Percentiles rank a stretch among this genome's conserved stretches.
These are phyloP conservation scores for Trichogramma dendrolimi DNA, from an alignment of 2,888 invertebrate species.

Conservation along the genomic window DNA sequence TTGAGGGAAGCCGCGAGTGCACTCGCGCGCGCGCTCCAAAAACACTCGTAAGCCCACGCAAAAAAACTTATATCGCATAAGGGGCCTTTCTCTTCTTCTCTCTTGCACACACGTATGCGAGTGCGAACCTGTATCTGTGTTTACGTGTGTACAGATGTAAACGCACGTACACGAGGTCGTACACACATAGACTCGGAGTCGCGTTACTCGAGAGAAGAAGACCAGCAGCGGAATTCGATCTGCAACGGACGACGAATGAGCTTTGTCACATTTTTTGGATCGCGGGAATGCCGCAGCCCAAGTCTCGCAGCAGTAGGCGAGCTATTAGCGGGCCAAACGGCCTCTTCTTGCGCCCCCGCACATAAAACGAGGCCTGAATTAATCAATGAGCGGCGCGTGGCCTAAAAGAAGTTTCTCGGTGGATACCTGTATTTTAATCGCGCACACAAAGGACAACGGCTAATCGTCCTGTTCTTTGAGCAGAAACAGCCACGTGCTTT, in stretches of 20 bases:
- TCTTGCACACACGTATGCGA: no score
- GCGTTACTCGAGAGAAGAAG: slow-evolving; percentile 11
- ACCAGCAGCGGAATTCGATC: slow-evolving; percentile 14
- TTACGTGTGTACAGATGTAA: no score
- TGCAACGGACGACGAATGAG: not conserved
- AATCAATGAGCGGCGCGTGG: slow-evolving; percentile 26
- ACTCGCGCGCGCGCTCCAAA: slow-evolving; percentile 9
- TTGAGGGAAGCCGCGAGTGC: no score
- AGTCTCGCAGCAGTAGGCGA: slow-evolving; percentile 21
- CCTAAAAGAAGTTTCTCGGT: slow-evolving; percentile 9
- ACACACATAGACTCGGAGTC: no score
- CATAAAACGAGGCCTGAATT: slow-evolving; percentile 30
- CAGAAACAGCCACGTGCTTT: slow-evolving; percentile 14
- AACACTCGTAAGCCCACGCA: not conserved
- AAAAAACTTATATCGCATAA: not conserved
- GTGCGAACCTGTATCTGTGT: no score
- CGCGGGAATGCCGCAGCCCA: slow-evolving; percentile 34
- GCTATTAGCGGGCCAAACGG: slow-evolving; percentile 36
- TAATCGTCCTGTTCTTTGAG: slow-evolving; percentile 12
- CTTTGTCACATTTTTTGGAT: slow-evolving; percentile 30
- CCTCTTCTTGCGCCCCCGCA: slow-evolving; percentile 29
- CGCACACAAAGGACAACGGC: not conserved
- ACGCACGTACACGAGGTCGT: no score
- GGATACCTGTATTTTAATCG: no score
- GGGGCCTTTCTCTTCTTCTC: no score